Percentiles rank a stretch among this genome's conserved stretches.
Evolutionary conservation across 1,140 invertebrate genomes (phyloP).

Genomic region (Heliothis subflexa): DNA sequence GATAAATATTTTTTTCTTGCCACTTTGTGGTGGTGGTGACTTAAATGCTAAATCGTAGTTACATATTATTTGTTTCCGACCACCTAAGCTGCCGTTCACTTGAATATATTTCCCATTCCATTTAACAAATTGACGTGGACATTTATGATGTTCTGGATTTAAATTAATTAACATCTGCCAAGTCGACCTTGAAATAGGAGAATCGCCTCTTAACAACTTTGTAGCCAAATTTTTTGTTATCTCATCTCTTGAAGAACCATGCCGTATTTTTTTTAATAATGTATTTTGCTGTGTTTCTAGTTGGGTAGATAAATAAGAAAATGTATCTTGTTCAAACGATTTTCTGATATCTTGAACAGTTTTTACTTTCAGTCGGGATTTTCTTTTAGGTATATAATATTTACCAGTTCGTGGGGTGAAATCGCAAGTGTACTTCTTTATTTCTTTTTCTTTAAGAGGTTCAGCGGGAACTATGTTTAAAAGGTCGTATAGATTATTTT

Average conservation of each 20-base stretch:
- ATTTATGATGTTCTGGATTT: slow-evolving; percentile 66
- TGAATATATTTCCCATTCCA: slow-evolving; percentile 75
- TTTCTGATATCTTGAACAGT: slow-evolving; percentile 75
- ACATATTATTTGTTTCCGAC: slow-evolving; percentile 69
- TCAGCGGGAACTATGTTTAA: slow-evolving; percentile 61
- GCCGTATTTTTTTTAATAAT: slow-evolving; percentile 74
- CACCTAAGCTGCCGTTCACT: slow-evolving; percentile 77
- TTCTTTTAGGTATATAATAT: slow-evolving; percentile 74
- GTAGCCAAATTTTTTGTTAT: slow-evolving; percentile 67
- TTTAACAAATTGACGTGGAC: slow-evolving; percentile 71
- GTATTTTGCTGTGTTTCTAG: slow-evolving; percentile 73
- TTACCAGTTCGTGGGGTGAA: slow-evolving; percentile 73
- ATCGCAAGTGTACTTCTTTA: slow-evolving; percentile 55
- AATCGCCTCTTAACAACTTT: slow-evolving; percentile 66
- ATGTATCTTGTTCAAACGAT: slow-evolving; percentile 70
- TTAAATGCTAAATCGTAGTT: slow-evolving; percentile 65
- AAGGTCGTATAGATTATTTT: slow-evolving; percentile 72
- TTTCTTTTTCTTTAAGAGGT: slow-evolving; percentile 54
- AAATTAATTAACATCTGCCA: slow-evolving; percentile 82
- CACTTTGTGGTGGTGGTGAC: slow-evolving; percentile 31
- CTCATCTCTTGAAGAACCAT: slow-evolving; percentile 65
- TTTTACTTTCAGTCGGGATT: slow-evolving; percentile 71
- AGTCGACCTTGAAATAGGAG: slow-evolving; percentile 67
- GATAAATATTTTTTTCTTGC: slow-evolving; percentile 51
- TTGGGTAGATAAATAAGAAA: slow-evolving; percentile 63